These are phyloP conservation scores for Papilio aristodemus DNA, from an alignment of 1,140 invertebrate species.

Conservation along the genomic window DNA sequence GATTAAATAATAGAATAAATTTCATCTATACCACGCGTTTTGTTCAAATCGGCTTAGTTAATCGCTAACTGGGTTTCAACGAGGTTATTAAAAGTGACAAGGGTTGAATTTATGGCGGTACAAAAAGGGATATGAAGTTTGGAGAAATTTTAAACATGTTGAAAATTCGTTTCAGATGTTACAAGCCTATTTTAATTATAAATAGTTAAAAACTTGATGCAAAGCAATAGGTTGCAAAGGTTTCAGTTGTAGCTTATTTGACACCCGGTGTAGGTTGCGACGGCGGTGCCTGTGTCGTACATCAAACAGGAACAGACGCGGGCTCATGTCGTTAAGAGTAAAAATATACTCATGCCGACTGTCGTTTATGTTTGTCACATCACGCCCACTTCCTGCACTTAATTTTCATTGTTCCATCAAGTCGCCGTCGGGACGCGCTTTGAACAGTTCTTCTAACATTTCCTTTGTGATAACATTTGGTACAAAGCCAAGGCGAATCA, in stretches of 20 bases:
- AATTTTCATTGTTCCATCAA: slow-evolving; percentile 23
- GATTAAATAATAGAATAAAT: background rate
- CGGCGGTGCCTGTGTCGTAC: background rate
- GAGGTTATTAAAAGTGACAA: slow-evolving; percentile 10
- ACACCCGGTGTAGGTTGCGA: background rate
- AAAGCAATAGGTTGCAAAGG: background rate
- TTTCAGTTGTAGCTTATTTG: background rate
- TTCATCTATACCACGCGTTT: background rate
- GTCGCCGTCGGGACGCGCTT: background rate
- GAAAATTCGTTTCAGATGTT: background rate
- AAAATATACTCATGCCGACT: slow-evolving; percentile 18
- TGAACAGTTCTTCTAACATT: background rate
- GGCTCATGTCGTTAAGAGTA: slow-evolving; percentile 4
- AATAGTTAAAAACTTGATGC: background rate
- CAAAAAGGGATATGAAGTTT: slow-evolving; percentile 1
- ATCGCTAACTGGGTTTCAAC: slow-evolving; percentile 10
- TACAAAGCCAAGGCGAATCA: background rate
- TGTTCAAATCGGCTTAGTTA: background rate
- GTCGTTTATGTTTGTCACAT: slow-evolving; percentile 23
- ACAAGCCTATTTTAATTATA: background rate
- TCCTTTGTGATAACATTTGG: background rate
- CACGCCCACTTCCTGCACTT: slow-evolving; percentile 18
- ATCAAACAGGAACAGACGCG: slow-evolving; percentile 15
- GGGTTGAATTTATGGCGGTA: slow-evolving; percentile 11
- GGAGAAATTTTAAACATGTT: background rate